These are phyloP conservation scores for Leptothorax acervorum DNA, from an alignment of 2,888 invertebrate species.

Conservation along the genomic window DNA sequence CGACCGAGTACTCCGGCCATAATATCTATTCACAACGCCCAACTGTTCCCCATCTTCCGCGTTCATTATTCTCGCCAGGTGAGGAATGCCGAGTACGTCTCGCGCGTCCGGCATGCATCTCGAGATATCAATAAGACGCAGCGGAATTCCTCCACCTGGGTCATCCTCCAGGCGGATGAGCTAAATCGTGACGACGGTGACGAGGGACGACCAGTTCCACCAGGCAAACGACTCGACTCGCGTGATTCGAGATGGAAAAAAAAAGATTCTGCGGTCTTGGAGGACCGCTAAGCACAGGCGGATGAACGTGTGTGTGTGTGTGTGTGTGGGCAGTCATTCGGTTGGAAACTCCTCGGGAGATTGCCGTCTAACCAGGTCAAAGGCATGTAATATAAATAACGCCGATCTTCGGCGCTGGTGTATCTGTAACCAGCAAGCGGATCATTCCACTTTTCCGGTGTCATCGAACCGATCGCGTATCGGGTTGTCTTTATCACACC, in stretches of 20 bases:
- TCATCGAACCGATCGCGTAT: conserved; percentile 1
- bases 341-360: conserved; percentile 37
- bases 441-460: conserved; percentile 35
- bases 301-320: not conserved
- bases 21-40: conserved; percentile 33
- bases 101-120: not conserved
- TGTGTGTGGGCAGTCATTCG: conserved; percentile 33
- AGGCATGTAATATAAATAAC: conserved; percentile 38
- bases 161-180: not conserved
- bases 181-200: conserved; percentile 11
- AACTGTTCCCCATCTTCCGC: conserved; percentile 40
- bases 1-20: conserved; percentile 4
- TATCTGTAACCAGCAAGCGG: conserved; percentile 18
- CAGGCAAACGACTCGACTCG: conserved; percentile 17
- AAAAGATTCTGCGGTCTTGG: conserved; percentile 51
- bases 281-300: conserved; percentile 38
- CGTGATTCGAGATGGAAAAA: conserved; percentile 35
- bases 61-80: conserved; percentile 14
- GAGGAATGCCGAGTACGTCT: conserved; percentile 1
- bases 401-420: conserved; percentile 3
- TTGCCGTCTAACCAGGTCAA: conserved; percentile 49
- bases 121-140: conserved; percentile 19
- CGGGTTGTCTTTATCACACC: not conserved
- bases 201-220: not conserved
- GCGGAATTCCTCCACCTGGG: conserved; percentile 3